phyloP scores from a whole-genome alignment of 2,113 vertebrate species.

The Solea solea region DNA sequence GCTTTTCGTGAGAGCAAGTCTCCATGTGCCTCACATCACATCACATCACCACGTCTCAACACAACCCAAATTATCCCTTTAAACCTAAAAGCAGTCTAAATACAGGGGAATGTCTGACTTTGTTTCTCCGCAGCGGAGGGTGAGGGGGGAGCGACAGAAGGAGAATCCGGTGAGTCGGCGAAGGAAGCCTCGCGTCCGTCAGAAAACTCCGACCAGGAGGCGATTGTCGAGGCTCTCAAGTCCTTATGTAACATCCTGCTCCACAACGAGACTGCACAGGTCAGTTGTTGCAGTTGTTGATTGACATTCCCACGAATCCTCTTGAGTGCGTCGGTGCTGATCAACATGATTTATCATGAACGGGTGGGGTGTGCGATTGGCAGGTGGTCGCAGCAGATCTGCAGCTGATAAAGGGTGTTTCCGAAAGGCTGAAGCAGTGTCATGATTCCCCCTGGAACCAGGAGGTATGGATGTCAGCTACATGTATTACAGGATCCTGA shows the following conservation, averaged over 20 bases:
- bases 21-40: too few relatives aligned
- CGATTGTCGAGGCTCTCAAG: conserved; percentile 90
- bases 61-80: too few relatives aligned
- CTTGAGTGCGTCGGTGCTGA: background rate
- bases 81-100: background rate
- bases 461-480: conserved; percentile 62
- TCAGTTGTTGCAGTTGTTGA: conserved; percentile 20
- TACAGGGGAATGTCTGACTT: background rate
- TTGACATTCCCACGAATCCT: background rate
- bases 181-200: conserved; percentile 41
- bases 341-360: background rate
- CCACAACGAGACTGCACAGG: conserved; percentile 84
- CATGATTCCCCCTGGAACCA: conserved; percentile 81
- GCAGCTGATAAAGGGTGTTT: conserved; percentile 83
- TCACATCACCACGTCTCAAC: too few relatives aligned
- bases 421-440: conserved; percentile 85
- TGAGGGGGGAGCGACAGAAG: conserved; percentile 31
- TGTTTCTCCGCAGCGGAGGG: conserved; percentile 23
- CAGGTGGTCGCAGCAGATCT: conserved; percentile 82
- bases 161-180: background rate
- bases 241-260: conserved; percentile 93
- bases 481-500: background rate
- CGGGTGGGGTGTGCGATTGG: conserved; percentile 7
- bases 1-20: too few relatives aligned
- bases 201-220: conserved; percentile 84